A percentile compares a stretch with the other conserved stretches of the same genome.
Evolutionary conservation across 2,888 invertebrate species (phyloP).

Genomic region (Melipona beecheii): DNA sequence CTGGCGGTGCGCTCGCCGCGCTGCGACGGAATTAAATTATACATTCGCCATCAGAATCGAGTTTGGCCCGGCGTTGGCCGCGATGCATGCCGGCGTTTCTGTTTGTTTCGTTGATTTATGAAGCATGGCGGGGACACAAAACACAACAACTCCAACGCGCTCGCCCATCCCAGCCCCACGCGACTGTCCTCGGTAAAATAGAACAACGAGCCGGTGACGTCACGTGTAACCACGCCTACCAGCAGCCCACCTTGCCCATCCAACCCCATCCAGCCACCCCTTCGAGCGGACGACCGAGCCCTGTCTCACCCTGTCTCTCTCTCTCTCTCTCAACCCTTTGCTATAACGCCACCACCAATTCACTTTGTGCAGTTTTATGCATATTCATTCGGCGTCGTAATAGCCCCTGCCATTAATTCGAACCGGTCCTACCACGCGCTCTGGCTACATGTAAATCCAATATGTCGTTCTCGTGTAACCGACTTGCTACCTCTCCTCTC

Average conservation of each 20-base stretch:
- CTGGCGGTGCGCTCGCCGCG: slow-evolving; percentile 21
- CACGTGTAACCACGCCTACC: slow-evolving; percentile 80
- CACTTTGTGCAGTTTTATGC: slow-evolving; percentile 81
- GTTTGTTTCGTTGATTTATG: slow-evolving; percentile 83
- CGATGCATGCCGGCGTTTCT: slow-evolving; percentile 78
- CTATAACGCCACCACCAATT: slow-evolving; percentile 74
- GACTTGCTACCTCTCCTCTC: slow-evolving; percentile 58
- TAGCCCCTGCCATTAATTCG: slow-evolving; percentile 79
- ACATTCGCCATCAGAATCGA: slow-evolving; percentile 76
- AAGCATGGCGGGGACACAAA: slow-evolving; percentile 82
- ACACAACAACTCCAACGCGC: slow-evolving; percentile 74
- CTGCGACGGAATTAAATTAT: slow-evolving; percentile 74
- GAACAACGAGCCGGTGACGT: slow-evolving; percentile 80
- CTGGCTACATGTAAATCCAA: slow-evolving; percentile 73
- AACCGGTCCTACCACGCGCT: slow-evolving; percentile 56
- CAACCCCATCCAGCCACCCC: slow-evolving; percentile 6
- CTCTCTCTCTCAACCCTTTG: slow-evolving; percentile 22
- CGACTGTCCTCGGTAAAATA: slow-evolving; percentile 74
- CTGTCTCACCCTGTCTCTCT: not conserved
- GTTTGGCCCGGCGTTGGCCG: slow-evolving; percentile 68
- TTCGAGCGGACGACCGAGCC: slow-evolving; percentile 1
- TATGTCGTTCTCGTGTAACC: slow-evolving; percentile 71
- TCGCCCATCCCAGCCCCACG: slow-evolving; percentile 52
- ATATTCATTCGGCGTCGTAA: slow-evolving; percentile 80
- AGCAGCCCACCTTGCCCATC: slow-evolving; percentile 39